Percentiles rank a stretch among this genome's conserved stretches.
These are phyloP conservation scores for Catostylus mosaicus DNA, from an alignment of 30 jellyfish, hydroid and myxozoan species.

Conservation along the genomic window DNA sequence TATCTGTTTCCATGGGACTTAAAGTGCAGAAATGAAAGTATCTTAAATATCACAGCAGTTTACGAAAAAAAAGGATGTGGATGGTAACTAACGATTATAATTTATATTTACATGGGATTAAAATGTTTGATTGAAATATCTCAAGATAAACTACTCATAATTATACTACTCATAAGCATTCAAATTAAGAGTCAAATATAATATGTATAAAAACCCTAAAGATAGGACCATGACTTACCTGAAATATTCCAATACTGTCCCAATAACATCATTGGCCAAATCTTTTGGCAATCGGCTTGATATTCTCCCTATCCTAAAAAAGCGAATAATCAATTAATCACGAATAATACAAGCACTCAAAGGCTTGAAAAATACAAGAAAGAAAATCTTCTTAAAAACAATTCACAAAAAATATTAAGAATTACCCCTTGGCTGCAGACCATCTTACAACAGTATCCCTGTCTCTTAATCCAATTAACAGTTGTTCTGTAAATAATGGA, in stretches of 20 bases:
- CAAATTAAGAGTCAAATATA: too few relatives aligned
- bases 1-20: constrained; percentile 75
- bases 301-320: constrained; percentile 83
- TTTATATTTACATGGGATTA: too few relatives aligned
- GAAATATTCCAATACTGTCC: constrained; percentile 71
- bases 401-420: neutral
- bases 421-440: constrained; percentile 99
- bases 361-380: neutral
- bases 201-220: too few relatives aligned
- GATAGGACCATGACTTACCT: constrained; percentile 35
- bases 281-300: constrained; percentile 89
- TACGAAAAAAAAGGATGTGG: too few relatives aligned
- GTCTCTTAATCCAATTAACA: constrained; percentile 76
- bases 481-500: constrained; percentile 53
- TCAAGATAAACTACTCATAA: too few relatives aligned
- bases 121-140: too few relatives aligned
- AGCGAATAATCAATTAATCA: neutral
- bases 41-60: too few relatives aligned
- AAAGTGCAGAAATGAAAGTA: too few relatives aligned
- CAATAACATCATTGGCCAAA: constrained; percentile 89
- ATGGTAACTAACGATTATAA: too few relatives aligned
- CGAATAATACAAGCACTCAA: too few relatives aligned
- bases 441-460: constrained; percentile 89
- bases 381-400: too few relatives aligned
- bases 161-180: too few relatives aligned